phyloP scores from a whole-genome alignment of 1,140 invertebrate species.

The Aphelenchoides besseyi region DNA sequence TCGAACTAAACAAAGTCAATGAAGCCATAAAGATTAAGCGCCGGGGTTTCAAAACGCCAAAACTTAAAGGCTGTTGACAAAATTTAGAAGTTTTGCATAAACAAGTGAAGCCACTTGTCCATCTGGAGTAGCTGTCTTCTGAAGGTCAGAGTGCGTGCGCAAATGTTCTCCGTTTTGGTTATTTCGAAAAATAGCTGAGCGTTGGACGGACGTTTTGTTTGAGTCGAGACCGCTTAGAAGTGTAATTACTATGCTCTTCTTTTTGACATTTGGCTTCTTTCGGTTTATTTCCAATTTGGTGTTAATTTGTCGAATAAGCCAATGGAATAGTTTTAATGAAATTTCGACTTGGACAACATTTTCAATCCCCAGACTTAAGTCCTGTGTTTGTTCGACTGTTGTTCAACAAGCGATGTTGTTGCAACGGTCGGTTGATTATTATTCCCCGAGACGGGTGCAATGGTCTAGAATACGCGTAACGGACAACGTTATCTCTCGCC shows the following conservation, averaged over 20 bases:
- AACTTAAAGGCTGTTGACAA: no score
- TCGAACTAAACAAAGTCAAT: no score
- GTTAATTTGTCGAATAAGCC: constrained; percentile 8
- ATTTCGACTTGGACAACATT: background rate
- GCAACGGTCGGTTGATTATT: background rate
- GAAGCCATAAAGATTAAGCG: no score
- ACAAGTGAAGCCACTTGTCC: no score
- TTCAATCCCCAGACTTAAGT: background rate
- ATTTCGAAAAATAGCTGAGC: constrained; percentile 1
- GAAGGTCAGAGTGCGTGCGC: no score
- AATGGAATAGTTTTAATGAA: constrained; percentile 6
- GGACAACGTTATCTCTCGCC: background rate
- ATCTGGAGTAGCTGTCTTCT: no score
- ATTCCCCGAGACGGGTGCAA: background rate
- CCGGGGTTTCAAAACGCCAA: no score
- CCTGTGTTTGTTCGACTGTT: background rate
- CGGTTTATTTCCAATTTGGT: constrained; percentile 11
- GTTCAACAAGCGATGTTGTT: background rate
- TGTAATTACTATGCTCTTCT: background rate
- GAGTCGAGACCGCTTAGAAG: background rate
- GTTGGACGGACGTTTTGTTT: background rate
- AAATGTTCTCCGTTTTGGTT: no score
- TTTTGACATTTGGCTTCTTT: constrained; percentile 2
- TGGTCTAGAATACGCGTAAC: background rate
- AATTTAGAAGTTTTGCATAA: no score